Conservation (phyloP, 2,113 vertebrate genomes). For the Tetraodon nigroviridis region DNA sequence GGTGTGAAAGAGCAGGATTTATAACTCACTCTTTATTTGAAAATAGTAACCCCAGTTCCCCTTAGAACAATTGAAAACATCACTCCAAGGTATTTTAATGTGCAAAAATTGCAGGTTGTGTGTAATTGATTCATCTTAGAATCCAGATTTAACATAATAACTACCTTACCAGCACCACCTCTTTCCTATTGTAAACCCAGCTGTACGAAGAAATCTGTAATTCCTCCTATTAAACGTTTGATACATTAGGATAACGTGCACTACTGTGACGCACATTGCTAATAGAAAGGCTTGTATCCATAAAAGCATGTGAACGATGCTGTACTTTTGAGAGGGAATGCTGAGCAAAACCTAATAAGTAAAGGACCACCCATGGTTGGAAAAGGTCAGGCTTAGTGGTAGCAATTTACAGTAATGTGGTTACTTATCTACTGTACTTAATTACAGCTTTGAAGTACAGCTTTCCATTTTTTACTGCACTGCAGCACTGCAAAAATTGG, state of each 20-base stretch:
- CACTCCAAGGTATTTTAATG: slow-evolving; percentile 11
- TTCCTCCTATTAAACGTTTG: slow-evolving; percentile 38
- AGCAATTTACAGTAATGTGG: not conserved
- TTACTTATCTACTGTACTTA: not conserved
- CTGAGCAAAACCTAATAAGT: slow-evolving; percentile 40
- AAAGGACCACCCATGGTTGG: slow-evolving; percentile 62
- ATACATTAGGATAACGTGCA: slow-evolving; percentile 40
- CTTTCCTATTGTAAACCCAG: slow-evolving; percentile 44
- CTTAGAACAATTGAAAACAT: slow-evolving; percentile 42
- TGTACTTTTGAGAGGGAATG: slow-evolving; percentile 58
- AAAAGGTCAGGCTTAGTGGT: slow-evolving; percentile 18
- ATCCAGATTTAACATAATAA: slow-evolving; percentile 10
- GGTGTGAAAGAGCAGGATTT: slow-evolving; percentile 66
- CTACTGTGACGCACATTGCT: slow-evolving; percentile 45
- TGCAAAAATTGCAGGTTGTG: slow-evolving; percentile 10
- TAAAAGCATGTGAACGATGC: slow-evolving; percentile 49
- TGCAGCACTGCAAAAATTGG: not conserved
- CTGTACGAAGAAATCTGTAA: slow-evolving; percentile 38
- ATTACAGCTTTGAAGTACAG: not conserved
- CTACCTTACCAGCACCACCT: slow-evolving; percentile 13
- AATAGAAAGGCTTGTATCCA: slow-evolving; percentile 46
- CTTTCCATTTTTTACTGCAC: not conserved
- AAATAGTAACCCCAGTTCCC: slow-evolving; percentile 14
- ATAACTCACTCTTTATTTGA: slow-evolving; percentile 49
- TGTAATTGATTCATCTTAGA: slow-evolving; percentile 11